A percentile compares a stretch with the other conserved stretches of the same genome.
phyloP scores from a whole-genome alignment of 1,140 invertebrate genomes.

The Orius insidiosus region DNA sequence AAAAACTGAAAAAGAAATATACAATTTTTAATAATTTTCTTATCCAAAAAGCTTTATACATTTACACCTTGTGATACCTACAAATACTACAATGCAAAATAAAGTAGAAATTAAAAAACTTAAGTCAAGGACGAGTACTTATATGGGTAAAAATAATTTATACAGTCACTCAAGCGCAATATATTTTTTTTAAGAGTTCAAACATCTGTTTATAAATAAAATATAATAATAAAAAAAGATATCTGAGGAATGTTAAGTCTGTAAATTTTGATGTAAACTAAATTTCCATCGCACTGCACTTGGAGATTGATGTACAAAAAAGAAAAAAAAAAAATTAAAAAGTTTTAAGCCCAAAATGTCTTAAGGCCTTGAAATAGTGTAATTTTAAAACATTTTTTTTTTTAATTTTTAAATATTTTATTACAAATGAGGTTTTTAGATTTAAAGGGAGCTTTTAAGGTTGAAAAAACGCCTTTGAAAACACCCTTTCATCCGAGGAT shows the following conservation, averaged over 20 bases:
- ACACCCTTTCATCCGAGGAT: not conserved
- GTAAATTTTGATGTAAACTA: constrained; percentile 3
- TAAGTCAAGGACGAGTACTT: not conserved
- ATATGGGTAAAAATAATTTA: constrained; percentile 15
- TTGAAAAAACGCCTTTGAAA: not conserved
- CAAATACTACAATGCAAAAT: not conserved
- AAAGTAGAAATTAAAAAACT: not conserved
- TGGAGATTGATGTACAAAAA: not conserved
- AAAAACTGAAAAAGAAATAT: not conserved
- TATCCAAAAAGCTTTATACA: not conserved
- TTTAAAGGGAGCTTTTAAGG: not conserved
- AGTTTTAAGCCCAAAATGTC: not conserved
- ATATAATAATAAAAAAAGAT: constrained; percentile 13
- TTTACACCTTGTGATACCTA: not conserved
- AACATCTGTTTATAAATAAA: constrained; percentile 14
- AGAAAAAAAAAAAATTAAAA: not conserved
- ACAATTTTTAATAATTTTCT: not conserved
- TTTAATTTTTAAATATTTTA: constrained; percentile 4
- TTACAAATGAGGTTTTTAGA: constrained; percentile 2
- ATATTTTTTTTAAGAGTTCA: constrained; percentile 13
- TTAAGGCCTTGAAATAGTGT: not conserved
- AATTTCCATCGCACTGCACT: not conserved
- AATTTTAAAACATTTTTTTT: constrained; percentile 1
- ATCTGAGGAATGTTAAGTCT: constrained; percentile 14
- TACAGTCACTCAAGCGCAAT: constrained; percentile 16